A percentile compares a stretch with the other conserved stretches of the same genome.
phyloP scores from a whole-genome alignment of 2,888 invertebrate genomes.

The Deroplatys truncata region DNA sequence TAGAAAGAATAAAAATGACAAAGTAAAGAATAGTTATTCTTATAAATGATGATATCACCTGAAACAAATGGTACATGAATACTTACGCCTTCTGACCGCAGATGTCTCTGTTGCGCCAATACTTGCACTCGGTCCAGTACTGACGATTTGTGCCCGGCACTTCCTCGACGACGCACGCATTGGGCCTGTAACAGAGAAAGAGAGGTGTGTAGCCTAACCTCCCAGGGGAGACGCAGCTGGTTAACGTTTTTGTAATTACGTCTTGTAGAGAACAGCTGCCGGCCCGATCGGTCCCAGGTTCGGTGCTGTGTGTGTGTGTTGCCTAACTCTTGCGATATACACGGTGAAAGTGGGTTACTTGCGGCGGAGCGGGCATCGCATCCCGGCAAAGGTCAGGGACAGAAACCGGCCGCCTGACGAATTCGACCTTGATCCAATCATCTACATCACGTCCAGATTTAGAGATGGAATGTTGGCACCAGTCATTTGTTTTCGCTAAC shows the following conservation, averaged over 20 bases:
- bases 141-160: slow-evolving; percentile 41
- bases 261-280: neutral
- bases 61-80: no score
- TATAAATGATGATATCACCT: no score
- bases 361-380: neutral
- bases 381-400: neutral
- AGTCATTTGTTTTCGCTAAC: neutral
- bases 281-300: no score
- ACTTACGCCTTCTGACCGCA: slow-evolving; percentile 45
- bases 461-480: neutral
- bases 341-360: neutral
- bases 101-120: slow-evolving; percentile 43
- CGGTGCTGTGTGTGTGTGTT: no score
- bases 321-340: neutral
- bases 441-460: neutral
- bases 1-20: no score
- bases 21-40: no score
- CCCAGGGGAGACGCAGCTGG: neutral
- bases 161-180: slow-evolving; percentile 46
- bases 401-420: neutral
- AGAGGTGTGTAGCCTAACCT: neutral
- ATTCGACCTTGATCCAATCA: neutral
- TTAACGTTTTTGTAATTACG: neutral
- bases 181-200: slow-evolving; percentile 39
- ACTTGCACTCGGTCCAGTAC: slow-evolving; percentile 46